phyloP scores from a whole-genome alignment of 2,113 vertebrate species.

The Lota lota region DNA sequence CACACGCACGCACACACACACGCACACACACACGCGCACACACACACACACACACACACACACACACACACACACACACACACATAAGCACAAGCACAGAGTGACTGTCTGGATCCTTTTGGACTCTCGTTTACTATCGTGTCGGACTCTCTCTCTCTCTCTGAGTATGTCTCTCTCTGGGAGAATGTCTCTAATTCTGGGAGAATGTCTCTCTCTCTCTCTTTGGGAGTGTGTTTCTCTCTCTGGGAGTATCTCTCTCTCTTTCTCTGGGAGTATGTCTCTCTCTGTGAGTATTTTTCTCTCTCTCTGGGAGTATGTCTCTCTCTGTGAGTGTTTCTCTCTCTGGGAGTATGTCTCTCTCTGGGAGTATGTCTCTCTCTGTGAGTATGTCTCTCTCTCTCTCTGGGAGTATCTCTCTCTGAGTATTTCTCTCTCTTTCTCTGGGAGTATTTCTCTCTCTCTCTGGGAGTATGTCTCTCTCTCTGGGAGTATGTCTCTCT shows the following conservation, averaged over 20 bases:
- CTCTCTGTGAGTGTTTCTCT: not conserved
- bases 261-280: not conserved
- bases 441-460: not conserved
- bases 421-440: conserved; percentile 16
- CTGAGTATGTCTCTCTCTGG: not conserved
- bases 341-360: conserved; percentile 33
- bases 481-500: no score
- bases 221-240: not conserved
- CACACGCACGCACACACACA: no score
- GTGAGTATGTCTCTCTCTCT: not conserved
- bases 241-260: conserved; percentile 44
- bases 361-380: not conserved
- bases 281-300: not conserved
- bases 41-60: no score
- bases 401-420: conserved; percentile 7
- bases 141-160: not conserved
- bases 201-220: conserved; percentile 23
- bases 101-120: not conserved
- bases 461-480: no score
- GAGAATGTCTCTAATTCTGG: not conserved
- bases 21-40: no score
- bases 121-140: not conserved
- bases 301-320: conserved; percentile 8
- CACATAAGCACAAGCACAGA: no score
- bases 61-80: no score